Percentiles rank a stretch among this genome's conserved stretches.
phyloP scores from a whole-genome alignment of 2,888 invertebrate genomes.

The Bembecia ichneumoniformis region DNA sequence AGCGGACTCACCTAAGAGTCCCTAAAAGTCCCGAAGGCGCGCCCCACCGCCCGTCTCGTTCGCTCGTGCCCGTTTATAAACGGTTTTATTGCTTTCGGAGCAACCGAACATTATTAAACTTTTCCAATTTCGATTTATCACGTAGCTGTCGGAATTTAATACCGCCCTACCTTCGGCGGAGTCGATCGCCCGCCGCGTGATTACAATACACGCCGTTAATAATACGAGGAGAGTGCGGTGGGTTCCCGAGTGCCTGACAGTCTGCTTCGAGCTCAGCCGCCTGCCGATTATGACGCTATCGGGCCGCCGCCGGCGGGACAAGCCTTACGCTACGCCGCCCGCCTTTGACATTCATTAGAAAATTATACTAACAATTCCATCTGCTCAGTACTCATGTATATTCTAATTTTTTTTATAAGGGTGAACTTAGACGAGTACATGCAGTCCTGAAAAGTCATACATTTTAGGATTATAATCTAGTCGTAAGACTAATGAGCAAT shows the following conservation, averaged over 20 bases:
- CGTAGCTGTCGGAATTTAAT: conserved; percentile 74
- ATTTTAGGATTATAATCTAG: too few relatives aligned
- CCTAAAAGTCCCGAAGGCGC: conserved; percentile 67
- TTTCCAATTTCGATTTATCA: conserved; percentile 74
- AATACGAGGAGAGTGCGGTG: conserved; percentile 53
- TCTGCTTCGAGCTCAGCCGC: conserved; percentile 24
- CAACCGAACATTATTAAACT: conserved; percentile 74
- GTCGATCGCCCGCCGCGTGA: conserved; percentile 72
- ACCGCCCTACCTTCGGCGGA: conserved; percentile 72
- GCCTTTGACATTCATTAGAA: neutral
- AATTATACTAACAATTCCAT: too few relatives aligned
- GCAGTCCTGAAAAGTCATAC: too few relatives aligned
- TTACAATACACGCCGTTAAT: conserved; percentile 73
- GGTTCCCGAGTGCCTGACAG: conserved; percentile 14
- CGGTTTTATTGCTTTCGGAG: conserved; percentile 74
- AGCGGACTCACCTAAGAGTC: conserved; percentile 62
- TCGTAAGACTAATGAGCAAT: too few relatives aligned
- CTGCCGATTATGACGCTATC: conserved; percentile 28
- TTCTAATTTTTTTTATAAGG: too few relatives aligned
- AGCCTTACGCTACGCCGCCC: neutral
- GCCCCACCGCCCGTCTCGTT: conserved; percentile 68
- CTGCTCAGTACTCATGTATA: too few relatives aligned
- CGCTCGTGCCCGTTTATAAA: conserved; percentile 72
- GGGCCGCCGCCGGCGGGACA: neutral
- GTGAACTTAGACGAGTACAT: too few relatives aligned